phyloP scores from a whole-genome alignment of 1,140 invertebrate genomes.

The Drosophila arizonae region DNA sequence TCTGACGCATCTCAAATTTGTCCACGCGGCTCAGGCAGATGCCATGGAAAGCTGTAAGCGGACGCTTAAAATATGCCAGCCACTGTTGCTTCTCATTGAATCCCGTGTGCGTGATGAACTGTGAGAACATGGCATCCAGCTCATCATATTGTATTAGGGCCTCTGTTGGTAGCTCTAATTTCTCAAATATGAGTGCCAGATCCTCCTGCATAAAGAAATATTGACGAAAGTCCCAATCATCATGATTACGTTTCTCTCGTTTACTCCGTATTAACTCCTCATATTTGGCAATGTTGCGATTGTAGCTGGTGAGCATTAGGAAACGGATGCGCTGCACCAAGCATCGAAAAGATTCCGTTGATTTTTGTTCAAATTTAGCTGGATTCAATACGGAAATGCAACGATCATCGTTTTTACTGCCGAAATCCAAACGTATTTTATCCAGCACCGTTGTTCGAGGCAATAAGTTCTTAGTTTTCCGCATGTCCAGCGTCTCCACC shows the following conservation, averaged over 20 bases:
- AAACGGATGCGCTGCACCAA: conserved; percentile 92
- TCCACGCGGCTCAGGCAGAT: conserved; percentile 88
- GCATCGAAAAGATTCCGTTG: conserved; percentile 94
- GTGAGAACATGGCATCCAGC: conserved; percentile 97
- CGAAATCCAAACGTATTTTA: conserved; percentile 97
- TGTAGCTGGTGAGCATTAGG: conserved; percentile 93
- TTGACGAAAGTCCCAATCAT: conserved; percentile 96
- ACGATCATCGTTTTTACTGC: conserved; percentile 93
- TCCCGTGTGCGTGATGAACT: conserved; percentile 96
- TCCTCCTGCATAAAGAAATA: conserved; percentile 98
- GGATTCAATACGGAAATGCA: conserved; percentile 96
- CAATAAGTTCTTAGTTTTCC: conserved; percentile 95
- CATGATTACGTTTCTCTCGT: conserved; percentile 94
- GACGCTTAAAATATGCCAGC: conserved; percentile 89
- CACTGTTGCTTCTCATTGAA: conserved; percentile 92
- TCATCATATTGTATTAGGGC: conserved; percentile 98
- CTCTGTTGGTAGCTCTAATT: conserved; percentile 96
- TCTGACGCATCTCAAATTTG: conserved; percentile 87
- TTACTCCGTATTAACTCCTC: conserved; percentile 96
- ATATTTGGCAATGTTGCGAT: conserved; percentile 91
- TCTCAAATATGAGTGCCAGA: conserved; percentile 96
- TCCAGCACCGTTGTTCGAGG: conserved; percentile 96
- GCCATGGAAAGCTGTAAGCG: conserved; percentile 92
- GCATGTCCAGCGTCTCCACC: conserved; percentile 95
- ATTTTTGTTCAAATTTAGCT: conserved; percentile 92